Evolutionary conservation across 2,888 invertebrate genomes (phyloP).

Genomic region (Ectemnius continuus): DNA sequence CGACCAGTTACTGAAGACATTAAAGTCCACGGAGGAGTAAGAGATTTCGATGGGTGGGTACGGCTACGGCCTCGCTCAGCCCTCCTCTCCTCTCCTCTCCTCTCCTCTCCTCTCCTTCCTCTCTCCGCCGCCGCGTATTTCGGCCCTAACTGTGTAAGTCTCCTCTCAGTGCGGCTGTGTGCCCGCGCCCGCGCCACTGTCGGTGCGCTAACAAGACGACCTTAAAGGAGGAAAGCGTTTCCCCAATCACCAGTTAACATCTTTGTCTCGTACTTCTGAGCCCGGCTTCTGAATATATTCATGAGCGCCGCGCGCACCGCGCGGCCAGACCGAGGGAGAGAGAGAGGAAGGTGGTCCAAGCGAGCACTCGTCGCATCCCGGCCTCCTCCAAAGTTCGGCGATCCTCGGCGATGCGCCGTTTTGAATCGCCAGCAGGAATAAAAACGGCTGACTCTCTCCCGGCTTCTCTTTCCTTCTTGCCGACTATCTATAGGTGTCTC

Average conservation of each 20-base stretch:
- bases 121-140: slow-evolving; percentile 10
- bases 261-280: slow-evolving; percentile 71
- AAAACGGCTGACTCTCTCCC: slow-evolving; percentile 63
- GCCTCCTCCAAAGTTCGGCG: slow-evolving; percentile 55
- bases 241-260: slow-evolving; percentile 74
- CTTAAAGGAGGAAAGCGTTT: slow-evolving; percentile 72
- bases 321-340: not conserved
- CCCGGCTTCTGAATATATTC: slow-evolving; percentile 74
- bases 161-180: not conserved
- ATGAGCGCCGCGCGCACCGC: slow-evolving; percentile 66
- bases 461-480: slow-evolving; percentile 63
- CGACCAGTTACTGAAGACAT: slow-evolving; percentile 60
- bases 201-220: slow-evolving; percentile 70
- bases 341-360: not conserved
- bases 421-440: slow-evolving; percentile 30
- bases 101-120: not conserved
- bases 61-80: slow-evolving; percentile 39
- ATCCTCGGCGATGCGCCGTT: slow-evolving; percentile 32
- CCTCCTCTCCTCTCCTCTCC: not conserved
- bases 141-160: no score
- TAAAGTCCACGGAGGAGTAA: slow-evolving; percentile 61
- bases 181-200: slow-evolving; percentile 7
- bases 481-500: no score
- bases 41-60: slow-evolving; percentile 64
- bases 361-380: slow-evolving; percentile 20